Percentiles rank a stretch among this genome's conserved stretches.
These are phyloP conservation scores for Cephus spinipes DNA, from an alignment of 2,888 invertebrate species.

Conservation along the genomic window DNA sequence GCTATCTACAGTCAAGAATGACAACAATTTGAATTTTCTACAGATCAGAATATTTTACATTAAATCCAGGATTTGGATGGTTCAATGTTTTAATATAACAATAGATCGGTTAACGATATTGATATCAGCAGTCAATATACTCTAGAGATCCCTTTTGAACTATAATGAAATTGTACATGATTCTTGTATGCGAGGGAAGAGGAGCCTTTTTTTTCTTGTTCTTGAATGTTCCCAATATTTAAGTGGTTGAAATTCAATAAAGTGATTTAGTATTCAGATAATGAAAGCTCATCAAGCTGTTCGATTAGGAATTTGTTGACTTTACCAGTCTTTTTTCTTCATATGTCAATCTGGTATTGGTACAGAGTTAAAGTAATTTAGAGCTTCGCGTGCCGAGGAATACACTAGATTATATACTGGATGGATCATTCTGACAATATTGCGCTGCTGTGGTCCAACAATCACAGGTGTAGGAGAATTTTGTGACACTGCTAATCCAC, in stretches of 20 bases:
- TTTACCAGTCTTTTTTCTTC: conserved; percentile 26
- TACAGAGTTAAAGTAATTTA: conserved; percentile 51
- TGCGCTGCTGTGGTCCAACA: conserved; percentile 58
- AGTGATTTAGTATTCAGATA: background rate
- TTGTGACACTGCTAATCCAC: conserved; percentile 95
- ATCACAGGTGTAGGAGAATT: conserved; percentile 68
- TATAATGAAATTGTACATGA: background rate
- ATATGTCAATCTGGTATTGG: conserved; percentile 50
- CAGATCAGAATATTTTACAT: background rate
- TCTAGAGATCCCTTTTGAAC: background rate
- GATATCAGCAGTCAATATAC: background rate
- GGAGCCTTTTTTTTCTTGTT: background rate
- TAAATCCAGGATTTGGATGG: background rate
- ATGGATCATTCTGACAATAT: conserved; percentile 55
- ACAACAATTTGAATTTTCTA: background rate
- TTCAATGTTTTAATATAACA: background rate
- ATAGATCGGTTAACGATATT: background rate
- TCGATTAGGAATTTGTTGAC: background rate
- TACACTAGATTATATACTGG: conserved; percentile 58
- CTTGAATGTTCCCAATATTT: background rate
- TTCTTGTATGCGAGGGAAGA: background rate
- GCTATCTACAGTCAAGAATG: background rate
- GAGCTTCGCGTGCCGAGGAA: conserved; percentile 50
- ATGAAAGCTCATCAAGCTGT: background rate
- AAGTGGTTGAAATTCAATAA: background rate